Evolutionary conservation across 2,797 vertebrate species (phyloP), one percentile per base, ranked within the genome.

Genomic region (Heterohyrax brucei): DNA sequence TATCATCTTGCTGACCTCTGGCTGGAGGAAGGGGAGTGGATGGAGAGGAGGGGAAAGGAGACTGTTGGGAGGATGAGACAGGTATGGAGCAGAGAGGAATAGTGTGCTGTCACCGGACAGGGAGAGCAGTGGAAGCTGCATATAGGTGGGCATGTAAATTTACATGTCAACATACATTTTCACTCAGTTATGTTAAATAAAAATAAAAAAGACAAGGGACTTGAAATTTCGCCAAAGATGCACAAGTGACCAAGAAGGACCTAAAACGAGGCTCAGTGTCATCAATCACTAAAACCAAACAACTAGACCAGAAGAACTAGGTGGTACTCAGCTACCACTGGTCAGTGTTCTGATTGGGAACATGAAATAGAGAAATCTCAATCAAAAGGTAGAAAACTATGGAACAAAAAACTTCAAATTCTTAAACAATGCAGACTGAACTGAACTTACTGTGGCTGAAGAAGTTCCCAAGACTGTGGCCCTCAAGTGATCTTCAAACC

Each of bases 211-310:
- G 21, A 89, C 75, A 77, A 19, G 82, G 39, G 33, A 62, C 50
- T 77, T 44, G 39, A 75, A 82, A 56, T 4, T 26, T 87, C 70
- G 82, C 53, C 83, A 73, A 82, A 87, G 76, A 91, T 16, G 75
- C 0, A 62, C 50, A 56, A n/a, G 62, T 5, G 64, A 46, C 18
- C 33, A 39, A 28, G 5, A 50, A 28, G 14, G 48, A 59, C 78
- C n/a, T 8, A 19, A 46, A 24, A 3, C 62, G 90, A 28, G 33
- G 10, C 68, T 84, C 48, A n/a, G 10, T 16, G 3, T 9, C 4
- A 21, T 8, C 68, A 33, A 70, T 70, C 68, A 70, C n/a, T n/a
- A 7, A 70, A 70, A n/a, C 30, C 13, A 70, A n/a, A 33, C 39
- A 70, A 18, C 30, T 70, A 18, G 30, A 70, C 19, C 14, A 70